phyloP scores from a whole-genome alignment of 2,888 invertebrate species.

The Rambutsinella grinnellia region DNA sequence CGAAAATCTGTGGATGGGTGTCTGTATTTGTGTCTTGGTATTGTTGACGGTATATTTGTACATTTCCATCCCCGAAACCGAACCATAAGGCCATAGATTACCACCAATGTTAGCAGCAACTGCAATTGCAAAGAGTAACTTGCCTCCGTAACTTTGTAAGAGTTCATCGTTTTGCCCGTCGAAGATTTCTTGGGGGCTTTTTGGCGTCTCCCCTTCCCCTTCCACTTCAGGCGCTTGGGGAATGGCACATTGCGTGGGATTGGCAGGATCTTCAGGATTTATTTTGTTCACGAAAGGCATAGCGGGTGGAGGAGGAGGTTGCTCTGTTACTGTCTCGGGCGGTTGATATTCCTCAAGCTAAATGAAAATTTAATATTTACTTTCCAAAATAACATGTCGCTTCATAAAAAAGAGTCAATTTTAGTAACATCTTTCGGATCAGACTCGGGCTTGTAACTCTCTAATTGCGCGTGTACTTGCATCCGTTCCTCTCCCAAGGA shows the following conservation, averaged over 20 bases:
- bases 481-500: slow-evolving; percentile 29
- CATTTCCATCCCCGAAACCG: slow-evolving; percentile 25
- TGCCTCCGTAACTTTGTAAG: slow-evolving; percentile 24
- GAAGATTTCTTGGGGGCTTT: no score
- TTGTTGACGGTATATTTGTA: slow-evolving; percentile 7
- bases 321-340: neutral
- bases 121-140: slow-evolving; percentile 22
- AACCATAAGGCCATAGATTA: slow-evolving; percentile 44
- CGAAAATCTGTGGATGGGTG: neutral
- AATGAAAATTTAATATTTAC: no score
- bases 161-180: slow-evolving; percentile 22
- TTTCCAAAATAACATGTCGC: no score
- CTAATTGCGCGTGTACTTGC: no score
- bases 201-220: no score
- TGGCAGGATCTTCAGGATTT: no score
- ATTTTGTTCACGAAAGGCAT: no score
- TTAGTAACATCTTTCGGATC: neutral
- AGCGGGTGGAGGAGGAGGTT: neutral
- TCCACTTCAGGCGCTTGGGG: no score
- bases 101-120: slow-evolving; percentile 60
- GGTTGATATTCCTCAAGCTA: neutral
- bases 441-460: neutral
- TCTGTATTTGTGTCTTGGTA: neutral
- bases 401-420: no score
- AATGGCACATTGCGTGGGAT: no score